Base-by-base conservation (phyloP, 2,888 invertebrate species). In the Tryphoninae sp. region DNA sequence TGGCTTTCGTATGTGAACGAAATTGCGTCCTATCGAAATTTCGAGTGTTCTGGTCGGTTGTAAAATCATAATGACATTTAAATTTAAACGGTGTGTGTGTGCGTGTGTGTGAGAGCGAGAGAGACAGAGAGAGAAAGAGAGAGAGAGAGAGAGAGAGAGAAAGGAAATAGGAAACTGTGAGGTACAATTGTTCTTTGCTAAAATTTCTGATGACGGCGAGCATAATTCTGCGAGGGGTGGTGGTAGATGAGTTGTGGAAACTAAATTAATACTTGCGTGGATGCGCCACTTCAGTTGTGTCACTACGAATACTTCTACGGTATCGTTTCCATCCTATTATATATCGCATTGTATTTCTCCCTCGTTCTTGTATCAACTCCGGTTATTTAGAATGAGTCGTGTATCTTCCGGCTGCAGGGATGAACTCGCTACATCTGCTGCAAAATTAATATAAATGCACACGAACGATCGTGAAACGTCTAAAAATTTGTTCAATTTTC, bases 191-290 rank as follows among this genome's bases (percentile, higher is more conserved):
- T 45, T 45, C 13, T 45, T 9, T 22, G 22, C 22, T 40, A 40
- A 13, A 13, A 45, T 9, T 13, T 13, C 45, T 40, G 55, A 53
- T 64, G 40, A 16, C 19, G 58, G 64, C 23, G 22, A 51, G 7
- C 33, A 33, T 33, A 23, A 11, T 13, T 33, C 69, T 67, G 78
- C 77, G 58, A 62, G 59, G 62, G 78, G 69, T 64, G 74, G 55
- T 22, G 22, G 51, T 23, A 55, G 49, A 62, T 64, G 80, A 67
- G 80, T 72, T 80, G 86, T 80, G 75, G 86, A 55, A 83, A 86
- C 84, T 86, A 84, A 88, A 87, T 88, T 86, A 85, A 86, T 85
- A 84, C 86, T 83, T 84, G 84, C 80, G 16, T 19, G 86, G 84
- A 86, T 86, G 83, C 76, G 85, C 83, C 67, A 85, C 87, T 85